Conservation (phyloP, 53 echinoderm and acorn worm genomes). For the Holothuria scabra region DNA sequence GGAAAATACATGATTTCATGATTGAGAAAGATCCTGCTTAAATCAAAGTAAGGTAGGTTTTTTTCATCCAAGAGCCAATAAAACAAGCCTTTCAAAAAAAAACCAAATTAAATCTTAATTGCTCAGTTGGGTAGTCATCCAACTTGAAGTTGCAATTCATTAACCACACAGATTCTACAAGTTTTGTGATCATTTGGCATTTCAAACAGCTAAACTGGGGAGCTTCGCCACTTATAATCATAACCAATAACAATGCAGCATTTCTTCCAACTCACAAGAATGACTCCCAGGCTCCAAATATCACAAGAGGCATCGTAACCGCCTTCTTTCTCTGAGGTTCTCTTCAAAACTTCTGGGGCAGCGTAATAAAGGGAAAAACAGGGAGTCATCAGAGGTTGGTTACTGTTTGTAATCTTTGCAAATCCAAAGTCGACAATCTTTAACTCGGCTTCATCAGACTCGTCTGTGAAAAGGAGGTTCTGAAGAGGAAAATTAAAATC, state of each 20-base stretch:
- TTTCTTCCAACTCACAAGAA: conserved; percentile 69
- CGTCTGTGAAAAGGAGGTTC: conserved; percentile 92
- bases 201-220: too few species aligned
- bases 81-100: too few species aligned
- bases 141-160: too few species aligned
- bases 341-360: conserved; percentile 91
- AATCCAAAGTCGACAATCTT: conserved; percentile 99
- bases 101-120: too few species aligned
- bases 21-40: too few species aligned
- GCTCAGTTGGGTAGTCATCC: too few species aligned
- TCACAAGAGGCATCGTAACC: conserved; percentile 97
- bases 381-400: conserved; percentile 93
- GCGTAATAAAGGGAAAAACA: conserved; percentile 95
- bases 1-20: too few species aligned
- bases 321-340: conserved; percentile 74
- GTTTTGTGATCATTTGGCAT: too few species aligned
- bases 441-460: conserved; percentile 87
- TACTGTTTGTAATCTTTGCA: conserved; percentile 86
- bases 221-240: too few species aligned
- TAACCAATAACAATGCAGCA: not conserved
- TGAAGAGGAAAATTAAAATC: conserved; percentile 5
- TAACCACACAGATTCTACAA: too few species aligned
- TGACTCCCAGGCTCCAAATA: conserved; percentile 97
- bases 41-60: too few species aligned
- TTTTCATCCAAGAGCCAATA: too few species aligned